A percentile compares a stretch with the other conserved stretches of the same genome.
These are phyloP conservation scores for Volucella inanis DNA, from an alignment of 2,888 invertebrate genomes.

Conservation along the genomic window DNA sequence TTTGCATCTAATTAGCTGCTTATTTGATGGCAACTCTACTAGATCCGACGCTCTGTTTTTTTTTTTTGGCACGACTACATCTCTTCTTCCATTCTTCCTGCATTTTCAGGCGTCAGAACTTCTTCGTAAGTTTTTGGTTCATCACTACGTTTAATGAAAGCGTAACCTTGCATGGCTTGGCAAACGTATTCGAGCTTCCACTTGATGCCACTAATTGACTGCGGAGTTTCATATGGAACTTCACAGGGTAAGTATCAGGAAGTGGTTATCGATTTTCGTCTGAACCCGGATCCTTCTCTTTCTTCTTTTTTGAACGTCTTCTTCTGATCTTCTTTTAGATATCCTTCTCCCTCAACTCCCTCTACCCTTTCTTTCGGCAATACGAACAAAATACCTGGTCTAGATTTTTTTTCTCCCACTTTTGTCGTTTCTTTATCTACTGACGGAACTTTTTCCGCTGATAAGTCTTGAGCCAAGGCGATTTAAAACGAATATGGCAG, in stretches of 20 bases:
- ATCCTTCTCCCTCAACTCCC: background rate
- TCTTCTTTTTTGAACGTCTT: background rate
- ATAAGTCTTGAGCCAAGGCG: background rate
- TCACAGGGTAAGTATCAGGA: background rate
- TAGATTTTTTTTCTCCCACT: no score
- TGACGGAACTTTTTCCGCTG: background rate
- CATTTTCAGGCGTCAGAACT: background rate
- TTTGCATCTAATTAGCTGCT: conserved; percentile 4
- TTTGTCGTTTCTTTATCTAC: no score
- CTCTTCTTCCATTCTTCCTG: background rate
- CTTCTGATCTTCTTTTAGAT: background rate
- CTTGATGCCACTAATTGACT: background rate
- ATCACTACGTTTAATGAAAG: background rate
- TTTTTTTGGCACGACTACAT: background rate
- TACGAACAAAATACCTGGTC: no score
- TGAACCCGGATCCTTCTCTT: background rate
- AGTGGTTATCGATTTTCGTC: background rate
- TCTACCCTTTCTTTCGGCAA: no score
- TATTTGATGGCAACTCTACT: background rate
- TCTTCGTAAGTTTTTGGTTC: background rate
- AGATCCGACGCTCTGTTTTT: conserved; percentile 13
- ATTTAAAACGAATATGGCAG: background rate
- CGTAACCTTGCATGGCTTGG: conserved; percentile 20
- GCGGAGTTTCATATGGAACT: conserved; percentile 1
- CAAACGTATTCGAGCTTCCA: conserved; percentile 15